phyloP scores from a whole-genome alignment of 2,888 invertebrate species.

The Pterostichus madidus region DNA sequence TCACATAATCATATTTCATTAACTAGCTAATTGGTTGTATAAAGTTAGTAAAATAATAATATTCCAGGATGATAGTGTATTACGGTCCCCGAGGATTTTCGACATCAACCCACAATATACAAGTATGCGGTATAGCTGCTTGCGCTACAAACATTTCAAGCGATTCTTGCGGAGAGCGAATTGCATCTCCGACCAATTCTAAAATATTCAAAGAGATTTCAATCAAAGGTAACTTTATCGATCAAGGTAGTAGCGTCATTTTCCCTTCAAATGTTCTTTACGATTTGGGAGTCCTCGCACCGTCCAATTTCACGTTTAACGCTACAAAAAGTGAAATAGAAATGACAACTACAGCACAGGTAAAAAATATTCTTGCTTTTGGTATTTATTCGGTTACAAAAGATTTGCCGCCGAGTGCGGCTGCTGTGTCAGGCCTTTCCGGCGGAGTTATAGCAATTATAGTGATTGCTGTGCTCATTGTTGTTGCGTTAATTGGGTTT shows the following conservation, averaged over 20 bases:
- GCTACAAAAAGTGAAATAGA: conserved; percentile 1
- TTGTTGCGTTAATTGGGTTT: background rate
- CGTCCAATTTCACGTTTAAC: conserved; percentile 3
- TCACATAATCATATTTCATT: no score
- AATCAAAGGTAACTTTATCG: conserved; percentile 34
- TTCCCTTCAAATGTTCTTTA: conserved; percentile 38
- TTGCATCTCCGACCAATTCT: background rate
- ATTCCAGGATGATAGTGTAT: conserved; percentile 50
- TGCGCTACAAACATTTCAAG: conserved; percentile 40
- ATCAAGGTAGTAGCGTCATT: conserved; percentile 34
- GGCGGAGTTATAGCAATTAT: conserved; percentile 5
- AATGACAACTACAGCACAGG: conserved; percentile 21
- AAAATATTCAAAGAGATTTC: conserved; percentile 17
- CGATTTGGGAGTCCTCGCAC: background rate
- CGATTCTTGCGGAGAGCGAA: conserved; percentile 54
- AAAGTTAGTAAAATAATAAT: background rate
- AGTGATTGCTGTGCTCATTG: background rate
- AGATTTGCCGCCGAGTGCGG: conserved; percentile 6
- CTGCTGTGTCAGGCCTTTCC: background rate
- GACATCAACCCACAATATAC: background rate
- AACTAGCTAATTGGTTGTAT: no score
- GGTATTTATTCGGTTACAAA: conserved; percentile 46
- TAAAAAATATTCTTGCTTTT: conserved; percentile 28
- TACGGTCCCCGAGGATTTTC: conserved; percentile 17
- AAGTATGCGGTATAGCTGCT: conserved; percentile 64